A percentile compares a stretch with the other conserved stretches of the same genome.
phyloP scores from a whole-genome alignment of 2,797 vertebrate genomes.

The Micropoecilia bifurca region DNA sequence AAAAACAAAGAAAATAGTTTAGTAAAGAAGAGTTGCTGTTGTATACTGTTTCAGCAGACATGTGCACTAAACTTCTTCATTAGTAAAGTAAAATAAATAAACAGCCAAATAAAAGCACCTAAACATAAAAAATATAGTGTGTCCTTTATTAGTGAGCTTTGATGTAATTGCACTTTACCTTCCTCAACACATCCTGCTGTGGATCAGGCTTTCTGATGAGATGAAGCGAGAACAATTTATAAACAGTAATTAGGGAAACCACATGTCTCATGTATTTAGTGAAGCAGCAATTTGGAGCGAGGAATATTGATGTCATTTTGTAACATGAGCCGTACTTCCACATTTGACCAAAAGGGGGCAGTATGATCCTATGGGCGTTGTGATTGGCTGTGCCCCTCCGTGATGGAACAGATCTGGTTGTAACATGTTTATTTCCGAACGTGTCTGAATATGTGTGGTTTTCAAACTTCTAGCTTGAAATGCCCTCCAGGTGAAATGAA shows the following conservation, averaged over 20 bases:
- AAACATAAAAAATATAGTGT: slow-evolving; percentile 20
- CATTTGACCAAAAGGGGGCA: slow-evolving; percentile 68
- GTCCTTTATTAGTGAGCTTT: slow-evolving; percentile 57
- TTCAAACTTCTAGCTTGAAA: slow-evolving; percentile 58
- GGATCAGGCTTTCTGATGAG: slow-evolving; percentile 59
- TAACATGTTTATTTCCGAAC: slow-evolving; percentile 56
- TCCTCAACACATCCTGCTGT: slow-evolving; percentile 61
- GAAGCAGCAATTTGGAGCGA: slow-evolving; percentile 51
- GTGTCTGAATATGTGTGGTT: slow-evolving; percentile 41
- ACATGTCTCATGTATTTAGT: slow-evolving; percentile 51
- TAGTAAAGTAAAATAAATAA: not conserved
- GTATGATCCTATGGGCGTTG: slow-evolving; percentile 41
- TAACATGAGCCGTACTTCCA: slow-evolving; percentile 10
- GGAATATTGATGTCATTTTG: slow-evolving; percentile 50
- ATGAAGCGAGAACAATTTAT: slow-evolving; percentile 70
- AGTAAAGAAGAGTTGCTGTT: not conserved
- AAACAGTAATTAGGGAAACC: slow-evolving; percentile 75
- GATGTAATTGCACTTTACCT: slow-evolving; percentile 55
- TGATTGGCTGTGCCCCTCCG: not conserved
- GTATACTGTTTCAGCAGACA: not conserved
- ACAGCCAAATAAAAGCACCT: slow-evolving; percentile 13
- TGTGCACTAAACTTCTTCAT: not conserved
- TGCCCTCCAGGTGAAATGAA: slow-evolving; percentile 42
- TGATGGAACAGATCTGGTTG: slow-evolving; percentile 47
- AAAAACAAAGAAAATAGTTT: not conserved